Base-by-base conservation (phyloP, 1,140 invertebrate species). In the Drosophila sp. region DNA sequence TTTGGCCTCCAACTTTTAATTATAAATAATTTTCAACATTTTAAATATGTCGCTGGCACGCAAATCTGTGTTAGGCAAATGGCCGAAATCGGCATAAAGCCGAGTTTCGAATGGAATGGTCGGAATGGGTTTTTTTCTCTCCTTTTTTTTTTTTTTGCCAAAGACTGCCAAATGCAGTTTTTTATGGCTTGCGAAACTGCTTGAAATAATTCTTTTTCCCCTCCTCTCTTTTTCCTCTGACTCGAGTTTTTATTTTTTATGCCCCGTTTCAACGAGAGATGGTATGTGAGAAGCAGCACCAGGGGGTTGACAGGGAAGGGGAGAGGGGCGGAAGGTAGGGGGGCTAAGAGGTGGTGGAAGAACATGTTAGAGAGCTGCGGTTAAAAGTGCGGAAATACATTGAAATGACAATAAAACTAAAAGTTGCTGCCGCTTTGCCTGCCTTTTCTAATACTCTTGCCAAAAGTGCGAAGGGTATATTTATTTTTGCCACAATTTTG, bases 381-480 rank as follows among this genome's bases (percentile, higher is more conserved):
- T 89, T 84, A 89, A 89, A 89, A 89, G 84, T 84, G 84, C 84
- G 84, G 80, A 89, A 89, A 87, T 87, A 80, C 77, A 87, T 87
- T 89, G 85, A 89, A 89, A 89, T 89, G 84, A 89, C 84, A 89
- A 89, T 89, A 89, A 89, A 89, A 89, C 84, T 83, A 89, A 84
- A 89, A 89, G 73, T 80, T 89, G 80, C 60, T 77, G 64, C 62
- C 56, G 64, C 72, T 76, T 60, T 70, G 65, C 54, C 67, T 73
- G 44, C 44, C 44, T 50, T 50, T 27, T 25, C 23, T 3, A 1
- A 50, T 50, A 50, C 44, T 50, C 44, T 50, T 27, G 10, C 2
- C 10, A 8, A n/a, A 4, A 38, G 27, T 3, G n/a, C 1, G n/a
- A 17, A 41, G 8, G 11, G 35, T 4, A 0, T 35, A 35, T 35